phyloP scores from a whole-genome alignment of 1,140 invertebrate genomes.

The Drosophila nannoptera region DNA sequence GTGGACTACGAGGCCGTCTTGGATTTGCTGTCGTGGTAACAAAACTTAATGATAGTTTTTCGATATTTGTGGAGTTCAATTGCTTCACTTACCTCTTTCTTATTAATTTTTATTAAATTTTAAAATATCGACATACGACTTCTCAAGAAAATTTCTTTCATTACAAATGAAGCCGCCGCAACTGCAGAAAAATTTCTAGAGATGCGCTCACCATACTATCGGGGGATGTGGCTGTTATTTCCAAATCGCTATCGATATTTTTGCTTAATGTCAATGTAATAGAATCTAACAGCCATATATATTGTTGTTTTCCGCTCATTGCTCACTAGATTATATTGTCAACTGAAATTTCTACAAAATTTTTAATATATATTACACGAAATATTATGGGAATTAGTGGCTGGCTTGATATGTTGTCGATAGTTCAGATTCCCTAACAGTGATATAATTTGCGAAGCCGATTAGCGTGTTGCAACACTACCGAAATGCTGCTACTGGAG shows the following conservation, averaged over 20 bases:
- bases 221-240: neutral
- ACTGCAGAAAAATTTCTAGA: slow-evolving; percentile 32
- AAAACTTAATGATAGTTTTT: neutral
- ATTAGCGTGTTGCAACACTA: slow-evolving; percentile 25
- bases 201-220: slow-evolving; percentile 3
- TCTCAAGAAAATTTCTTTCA: slow-evolving; percentile 14
- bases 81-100: slow-evolving; percentile 29
- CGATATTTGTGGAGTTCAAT: neutral
- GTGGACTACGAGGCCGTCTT: slow-evolving; percentile 3
- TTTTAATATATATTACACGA: neutral
- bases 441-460: slow-evolving; percentile 8
- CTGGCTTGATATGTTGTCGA: neutral
- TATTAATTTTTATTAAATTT: slow-evolving; percentile 10
- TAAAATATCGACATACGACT: neutral
- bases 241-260: neutral
- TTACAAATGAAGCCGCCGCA: slow-evolving; percentile 37
- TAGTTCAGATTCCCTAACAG: neutral
- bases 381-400: neutral
- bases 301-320: neutral
- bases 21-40: neutral
- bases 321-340: no score
- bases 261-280: neutral
- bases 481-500: slow-evolving; percentile 36
- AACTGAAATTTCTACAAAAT: no score
- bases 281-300: no score